These are phyloP conservation scores for Sericinus montela DNA, from an alignment of 2,888 invertebrate species.

Conservation along the genomic window DNA sequence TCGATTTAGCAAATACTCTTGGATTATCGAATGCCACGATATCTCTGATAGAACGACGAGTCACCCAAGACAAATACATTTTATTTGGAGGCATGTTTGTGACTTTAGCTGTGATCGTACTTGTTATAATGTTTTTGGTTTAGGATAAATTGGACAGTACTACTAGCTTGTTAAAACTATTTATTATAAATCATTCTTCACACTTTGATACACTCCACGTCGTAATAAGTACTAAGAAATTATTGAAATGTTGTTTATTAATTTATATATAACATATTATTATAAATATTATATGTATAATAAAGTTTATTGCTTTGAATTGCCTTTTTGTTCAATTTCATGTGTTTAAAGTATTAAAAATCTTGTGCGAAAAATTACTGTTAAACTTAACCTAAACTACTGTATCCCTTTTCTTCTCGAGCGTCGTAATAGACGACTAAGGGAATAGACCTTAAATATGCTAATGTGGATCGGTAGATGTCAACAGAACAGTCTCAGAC, in stretches of 20 bases:
- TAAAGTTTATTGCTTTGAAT: constrained; percentile 2
- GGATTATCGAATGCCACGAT: constrained; percentile 97
- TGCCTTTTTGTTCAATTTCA: neutral
- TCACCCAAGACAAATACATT: constrained; percentile 92
- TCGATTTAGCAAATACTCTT: constrained; percentile 94
- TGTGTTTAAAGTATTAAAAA: no score
- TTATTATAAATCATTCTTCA: neutral
- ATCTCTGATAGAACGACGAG: constrained; percentile 93
- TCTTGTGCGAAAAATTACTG: no score
- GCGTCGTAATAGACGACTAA: no score
- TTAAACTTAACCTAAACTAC: no score
- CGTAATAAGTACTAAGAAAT: neutral
- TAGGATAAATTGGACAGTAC: neutral
- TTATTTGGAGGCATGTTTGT: constrained; percentile 92
- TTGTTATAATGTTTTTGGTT: constrained; percentile 84
- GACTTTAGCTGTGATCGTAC: constrained; percentile 87
- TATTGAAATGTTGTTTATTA: constrained; percentile 7
- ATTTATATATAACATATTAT: no score
- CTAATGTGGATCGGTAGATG: no score
- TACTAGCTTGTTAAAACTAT: neutral
- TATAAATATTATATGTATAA: no score
- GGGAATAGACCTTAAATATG: no score
- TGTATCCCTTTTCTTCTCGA: no score
- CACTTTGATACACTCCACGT: constrained; percentile 6
- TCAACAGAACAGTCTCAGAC: no score